Percentiles rank a stretch among this genome's conserved stretches.
Conservation (phyloP, 2,113 vertebrate genomes). For the Pseudorectes ferrugineus region DNA sequence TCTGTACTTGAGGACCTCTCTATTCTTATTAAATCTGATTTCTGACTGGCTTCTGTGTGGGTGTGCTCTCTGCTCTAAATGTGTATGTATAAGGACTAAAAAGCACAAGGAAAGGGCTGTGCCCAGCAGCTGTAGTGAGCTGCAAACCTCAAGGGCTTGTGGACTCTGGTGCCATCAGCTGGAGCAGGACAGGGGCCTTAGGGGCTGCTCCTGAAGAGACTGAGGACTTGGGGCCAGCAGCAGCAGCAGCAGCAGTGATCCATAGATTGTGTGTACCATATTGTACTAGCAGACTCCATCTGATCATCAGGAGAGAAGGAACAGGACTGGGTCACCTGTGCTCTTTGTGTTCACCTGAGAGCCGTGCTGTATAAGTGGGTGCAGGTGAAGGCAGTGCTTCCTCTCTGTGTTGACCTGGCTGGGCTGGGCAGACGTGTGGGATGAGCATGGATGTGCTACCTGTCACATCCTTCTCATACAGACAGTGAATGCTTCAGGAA, state of each 20-base stretch:
- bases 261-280: fast-evolving
- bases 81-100: neutral
- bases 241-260: neutral
- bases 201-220: neutral
- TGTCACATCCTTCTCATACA: neutral
- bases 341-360: neutral
- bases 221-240: neutral
- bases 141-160: neutral
- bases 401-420: neutral
- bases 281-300: neutral
- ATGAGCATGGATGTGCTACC: neutral
- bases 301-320: neutral
- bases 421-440: neutral
- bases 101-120: neutral
- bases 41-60: neutral
- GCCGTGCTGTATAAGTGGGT: neutral
- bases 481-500: neutral
- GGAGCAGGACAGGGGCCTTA: neutral
- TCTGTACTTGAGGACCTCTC: neutral
- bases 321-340: neutral
- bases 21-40: neutral
- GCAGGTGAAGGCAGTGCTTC: neutral
- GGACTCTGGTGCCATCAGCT: neutral
- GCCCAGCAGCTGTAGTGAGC: neutral
- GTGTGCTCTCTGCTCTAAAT: neutral